Percentiles rank a stretch among this genome's conserved stretches.
phyloP scores from a whole-genome alignment of 2,113 vertebrate genomes.

The Myanophis thanlyinensis region DNA sequence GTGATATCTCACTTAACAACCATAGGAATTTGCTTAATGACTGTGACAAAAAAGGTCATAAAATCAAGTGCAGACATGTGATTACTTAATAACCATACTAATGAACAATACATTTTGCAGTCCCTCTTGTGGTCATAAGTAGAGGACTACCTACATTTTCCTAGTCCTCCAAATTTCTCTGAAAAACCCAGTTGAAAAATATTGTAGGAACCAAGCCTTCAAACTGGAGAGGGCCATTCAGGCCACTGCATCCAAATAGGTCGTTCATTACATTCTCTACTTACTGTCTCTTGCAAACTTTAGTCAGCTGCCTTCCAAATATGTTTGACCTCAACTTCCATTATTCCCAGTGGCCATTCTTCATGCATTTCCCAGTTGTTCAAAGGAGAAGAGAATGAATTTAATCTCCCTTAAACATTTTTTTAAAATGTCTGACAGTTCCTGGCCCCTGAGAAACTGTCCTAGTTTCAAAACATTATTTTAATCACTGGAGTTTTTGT shows the following conservation, averaged over 20 bases:
- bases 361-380: background rate
- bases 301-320: background rate
- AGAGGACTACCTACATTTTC: background rate
- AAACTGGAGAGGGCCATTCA: background rate
- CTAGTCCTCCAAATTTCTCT: background rate
- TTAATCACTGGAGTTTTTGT: background rate
- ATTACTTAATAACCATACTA: background rate
- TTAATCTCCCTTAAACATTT: background rate
- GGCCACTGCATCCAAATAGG: background rate
- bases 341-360: background rate
- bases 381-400: background rate
- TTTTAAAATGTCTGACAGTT: background rate
- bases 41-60: background rate
- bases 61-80: background rate
- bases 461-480: background rate
- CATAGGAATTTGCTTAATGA: background rate
- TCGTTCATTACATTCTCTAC: background rate
- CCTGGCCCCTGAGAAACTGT: background rate
- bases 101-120: background rate
- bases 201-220: background rate
- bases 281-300: background rate
- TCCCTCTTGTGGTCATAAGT: background rate
- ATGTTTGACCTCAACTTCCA: background rate
- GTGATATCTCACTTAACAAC: background rate
- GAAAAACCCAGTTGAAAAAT: background rate